Base-by-base conservation (phyloP, 1,140 invertebrate species). In the Trichomalopsis sarcophagae region DNA sequence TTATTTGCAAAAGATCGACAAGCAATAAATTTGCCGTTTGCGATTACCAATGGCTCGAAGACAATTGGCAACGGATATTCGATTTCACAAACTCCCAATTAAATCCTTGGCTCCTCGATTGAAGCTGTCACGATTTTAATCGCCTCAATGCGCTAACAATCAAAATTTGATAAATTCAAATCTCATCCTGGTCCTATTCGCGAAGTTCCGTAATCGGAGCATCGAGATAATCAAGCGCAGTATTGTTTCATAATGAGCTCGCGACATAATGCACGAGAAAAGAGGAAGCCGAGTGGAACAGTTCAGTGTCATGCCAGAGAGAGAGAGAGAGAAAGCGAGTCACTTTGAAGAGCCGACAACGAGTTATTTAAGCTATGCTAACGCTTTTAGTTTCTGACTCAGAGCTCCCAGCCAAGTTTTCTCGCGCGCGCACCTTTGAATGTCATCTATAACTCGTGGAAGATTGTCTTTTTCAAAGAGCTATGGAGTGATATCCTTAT, bases 311-410 rank as follows among this genome's bases (percentile, higher is more conserved):
- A 90, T 85, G 87, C 87, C 86, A 87, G 55, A 36, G 33, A 4
- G 33, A 27, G 27, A 27, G 2, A 7, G 4, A 40, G 36, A 40
- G 36, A 40, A 1, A 40, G 14, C n/a, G 55, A 21, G 87, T 84
- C 86, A 87, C 87, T 89, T 87, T 81, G 73, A 81, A 87, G 87
- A 87, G 86, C 83, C 86, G 71, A 86, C 88, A 79, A 89, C 87
- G 82, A 89, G 89, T 88, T 89, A 90, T 89, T 89, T 87, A 87
- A 89, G 87, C 87, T 89, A 91, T 90, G 87, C 84, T 87, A 89
- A 90, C 90, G 87, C 87, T 90, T 91, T 91, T 91, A 90, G 89
- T 90, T 89, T 88, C 88, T 91, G 90, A 91, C 86, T 91, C 91
- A 90, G 86, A 89, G 88, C 87, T 89, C 88, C 84, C 87, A 88